Evolutionary conservation across 1,140 invertebrate species (phyloP).

Genomic region (Calliphora vicina): DNA sequence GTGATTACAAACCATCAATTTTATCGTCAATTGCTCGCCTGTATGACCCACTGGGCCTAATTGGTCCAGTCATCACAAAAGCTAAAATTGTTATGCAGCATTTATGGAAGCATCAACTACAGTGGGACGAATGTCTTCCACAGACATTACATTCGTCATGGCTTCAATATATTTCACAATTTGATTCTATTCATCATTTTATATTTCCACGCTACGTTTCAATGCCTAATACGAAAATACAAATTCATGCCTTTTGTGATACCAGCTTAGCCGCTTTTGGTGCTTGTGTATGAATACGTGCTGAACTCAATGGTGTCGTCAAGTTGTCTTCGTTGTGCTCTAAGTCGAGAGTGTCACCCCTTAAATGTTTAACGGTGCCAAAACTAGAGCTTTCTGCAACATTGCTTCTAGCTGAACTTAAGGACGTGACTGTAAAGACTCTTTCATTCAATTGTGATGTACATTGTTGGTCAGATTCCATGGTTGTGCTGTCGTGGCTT

Average conservation of each 20-base stretch:
- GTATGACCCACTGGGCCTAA: conserved; percentile 14
- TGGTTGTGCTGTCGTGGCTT: conserved; percentile 12
- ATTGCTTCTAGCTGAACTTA: conserved; percentile 41
- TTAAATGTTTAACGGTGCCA: conserved; percentile 47
- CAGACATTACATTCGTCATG: background rate
- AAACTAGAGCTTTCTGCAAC: conserved; percentile 50
- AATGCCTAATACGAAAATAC: too few species aligned
- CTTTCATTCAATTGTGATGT: background rate
- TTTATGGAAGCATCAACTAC: conserved; percentile 4
- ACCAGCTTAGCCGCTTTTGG: too few species aligned
- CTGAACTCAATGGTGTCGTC: conserved; percentile 28
- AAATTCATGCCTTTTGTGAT: too few species aligned
- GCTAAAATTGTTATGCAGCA: conserved; percentile 20
- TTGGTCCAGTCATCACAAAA: conserved; percentile 8
- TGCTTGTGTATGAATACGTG: conserved; percentile 50
- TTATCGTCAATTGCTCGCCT: conserved; percentile 6
- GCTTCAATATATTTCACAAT: background rate
- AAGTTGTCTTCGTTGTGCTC: conserved; percentile 29
- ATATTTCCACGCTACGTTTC: conserved; percentile 46
- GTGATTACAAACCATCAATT: background rate
- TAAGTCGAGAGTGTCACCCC: conserved; percentile 23
- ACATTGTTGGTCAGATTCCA: conserved; percentile 42
- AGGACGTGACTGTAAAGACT: conserved; percentile 37
- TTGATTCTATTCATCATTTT: background rate
- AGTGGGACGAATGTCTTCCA: conserved; percentile 18